Base-by-base conservation (phyloP, 2,797 vertebrate species). In the Alectoris magna region DNA sequence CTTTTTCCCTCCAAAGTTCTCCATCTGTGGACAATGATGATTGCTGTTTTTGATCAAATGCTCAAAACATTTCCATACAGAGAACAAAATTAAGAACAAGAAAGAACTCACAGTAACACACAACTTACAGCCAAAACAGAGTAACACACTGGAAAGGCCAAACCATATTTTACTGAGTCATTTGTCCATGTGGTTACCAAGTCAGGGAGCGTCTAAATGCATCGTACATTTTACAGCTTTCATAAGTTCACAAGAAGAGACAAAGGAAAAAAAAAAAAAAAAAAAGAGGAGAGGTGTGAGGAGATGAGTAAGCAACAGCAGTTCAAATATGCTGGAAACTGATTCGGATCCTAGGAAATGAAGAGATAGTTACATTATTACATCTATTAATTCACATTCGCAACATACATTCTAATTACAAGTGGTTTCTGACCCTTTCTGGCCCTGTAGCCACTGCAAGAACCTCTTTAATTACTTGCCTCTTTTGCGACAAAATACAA, bases 401-500 rank as follows among this genome's bases (percentile, higher is more conserved):
- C 0, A 0, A 85, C 92, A 86, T 43, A 84, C 62, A 89, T 92
- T 94, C 73, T 62, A 87, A 77, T 90, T 94, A 93, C 77, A 90
- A 86, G 49, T 51, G 64, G 72, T 60, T 93, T 87, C 75, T 96
- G 78, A 93, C 75, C 68, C 48, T 75, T 93, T 94, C 66, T 92
- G 69, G 46, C 49, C 91, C 51, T 70, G 71, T 4, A 94, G 76
- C 46, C 39, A 73, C 56, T 63, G 49, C 34, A 89, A 84, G 82
- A 94, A 81, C 43, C 39, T 94, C 62, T 87, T 88, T 89, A 92
- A 93, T 96, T 90, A 91, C 67, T 60, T 83, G 43, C 48, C 48
- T 90, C 63, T 86, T 95, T 94, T 87, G 74, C 73, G 83, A 85
- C 81, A 90, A 94, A 85, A 91, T 76, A 94, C 67, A 91, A 92